Evolutionary conservation across 1,140 invertebrate species (phyloP).

Genomic region (Conopomorpha cramerella): DNA sequence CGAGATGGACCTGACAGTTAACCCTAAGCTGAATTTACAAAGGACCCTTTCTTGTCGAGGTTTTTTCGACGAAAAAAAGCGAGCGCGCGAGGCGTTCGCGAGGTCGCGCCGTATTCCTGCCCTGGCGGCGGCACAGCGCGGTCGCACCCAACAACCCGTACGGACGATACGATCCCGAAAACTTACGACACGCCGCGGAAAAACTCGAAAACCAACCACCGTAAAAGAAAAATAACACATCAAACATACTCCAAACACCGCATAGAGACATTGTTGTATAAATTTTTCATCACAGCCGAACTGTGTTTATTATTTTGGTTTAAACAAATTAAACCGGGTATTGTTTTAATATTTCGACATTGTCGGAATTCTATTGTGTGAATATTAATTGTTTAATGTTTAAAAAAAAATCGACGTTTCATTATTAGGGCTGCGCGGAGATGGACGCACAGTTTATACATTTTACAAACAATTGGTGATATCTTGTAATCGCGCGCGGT

Average conservation of each 20-base stretch:
- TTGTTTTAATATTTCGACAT: constrained; percentile 49
- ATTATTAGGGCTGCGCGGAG: constrained; percentile 19
- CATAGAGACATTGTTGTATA: too few relatives aligned
- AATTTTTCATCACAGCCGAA: constrained; percentile 24
- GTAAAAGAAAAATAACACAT: constrained; percentile 1
- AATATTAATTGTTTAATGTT: constrained; percentile 37
- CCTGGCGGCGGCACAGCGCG: constrained; percentile 35
- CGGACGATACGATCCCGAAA: constrained; percentile 14
- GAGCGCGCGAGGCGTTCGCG: constrained; percentile 14
- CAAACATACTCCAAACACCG: too few relatives aligned
- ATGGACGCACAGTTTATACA: constrained; percentile 30
- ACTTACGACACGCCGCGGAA: constrained; percentile 17
- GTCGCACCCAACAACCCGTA: constrained; percentile 26
- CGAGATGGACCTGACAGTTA: too few relatives aligned
- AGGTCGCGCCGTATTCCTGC: constrained; percentile 30
- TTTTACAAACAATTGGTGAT: constrained; percentile 48
- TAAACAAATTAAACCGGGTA: constrained; percentile 32
- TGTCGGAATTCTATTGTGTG: constrained; percentile 31
- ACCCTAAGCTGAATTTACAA: constrained; percentile 37
- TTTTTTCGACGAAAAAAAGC: constrained; percentile 49
- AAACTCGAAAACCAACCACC: constrained; percentile 15
- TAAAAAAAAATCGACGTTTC: too few relatives aligned
- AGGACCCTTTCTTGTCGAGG: constrained; percentile 36
- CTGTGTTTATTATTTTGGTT: constrained; percentile 40
- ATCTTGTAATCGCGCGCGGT: constrained; percentile 41